Evolutionary conservation across 2,888 invertebrate genomes (phyloP).

Genomic region (Ptycholaimellus sp.): DNA sequence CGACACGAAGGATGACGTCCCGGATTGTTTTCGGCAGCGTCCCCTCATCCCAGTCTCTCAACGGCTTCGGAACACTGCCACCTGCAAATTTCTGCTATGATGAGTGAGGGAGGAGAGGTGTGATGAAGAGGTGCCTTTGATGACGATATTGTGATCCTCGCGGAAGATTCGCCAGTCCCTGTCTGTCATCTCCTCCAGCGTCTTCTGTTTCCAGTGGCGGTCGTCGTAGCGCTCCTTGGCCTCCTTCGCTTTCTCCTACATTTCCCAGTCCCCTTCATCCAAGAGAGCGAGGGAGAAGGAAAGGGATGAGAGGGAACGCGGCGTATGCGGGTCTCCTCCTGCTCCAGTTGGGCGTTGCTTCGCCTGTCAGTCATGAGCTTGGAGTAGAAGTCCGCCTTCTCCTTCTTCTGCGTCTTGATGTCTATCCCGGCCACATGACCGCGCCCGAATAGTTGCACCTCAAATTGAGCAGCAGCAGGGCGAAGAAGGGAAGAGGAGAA

Average conservation of each 20-base stretch:
- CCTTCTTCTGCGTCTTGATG: constrained; percentile 51
- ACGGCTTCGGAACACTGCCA: constrained; percentile 81
- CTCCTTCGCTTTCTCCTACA: constrained; percentile 34
- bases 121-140: constrained; percentile 38
- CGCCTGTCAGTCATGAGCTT: constrained; percentile 74
- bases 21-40: constrained; percentile 63
- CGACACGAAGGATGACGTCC: constrained; percentile 75
- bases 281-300: background rate
- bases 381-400: constrained; percentile 88
- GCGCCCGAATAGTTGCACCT: constrained; percentile 80
- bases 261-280: background rate
- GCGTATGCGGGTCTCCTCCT: constrained; percentile 44
- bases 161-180: constrained; percentile 98
- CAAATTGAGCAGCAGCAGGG: background rate
- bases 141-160: constrained; percentile 93
- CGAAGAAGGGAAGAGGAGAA: background rate
- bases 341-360: constrained; percentile 83
- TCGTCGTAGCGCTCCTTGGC: constrained; percentile 98
- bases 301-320: background rate
- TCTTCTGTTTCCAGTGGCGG: constrained; percentile 92
- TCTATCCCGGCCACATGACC: constrained; percentile 95
- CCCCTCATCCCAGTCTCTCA: constrained; percentile 80
- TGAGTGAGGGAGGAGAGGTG: background rate
- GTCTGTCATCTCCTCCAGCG: constrained; percentile 79
- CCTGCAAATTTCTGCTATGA: constrained; percentile 7